These are phyloP conservation scores for Acrocephalus scirpaceus DNA, from an alignment of 2,797 vertebrate species.

Conservation along the genomic window DNA sequence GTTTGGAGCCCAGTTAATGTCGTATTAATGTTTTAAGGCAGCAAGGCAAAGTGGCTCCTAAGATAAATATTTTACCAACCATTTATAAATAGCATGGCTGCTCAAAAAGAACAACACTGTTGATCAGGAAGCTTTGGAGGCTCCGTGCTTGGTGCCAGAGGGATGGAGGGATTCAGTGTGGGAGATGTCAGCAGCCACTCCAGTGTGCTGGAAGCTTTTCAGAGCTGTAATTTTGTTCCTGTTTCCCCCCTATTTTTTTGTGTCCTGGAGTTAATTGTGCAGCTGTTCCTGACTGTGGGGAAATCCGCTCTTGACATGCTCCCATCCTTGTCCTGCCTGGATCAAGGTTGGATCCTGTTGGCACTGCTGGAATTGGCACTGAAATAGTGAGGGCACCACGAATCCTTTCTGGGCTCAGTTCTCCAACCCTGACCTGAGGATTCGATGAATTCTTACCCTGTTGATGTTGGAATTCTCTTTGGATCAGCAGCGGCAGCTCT, in stretches of 20 bases:
- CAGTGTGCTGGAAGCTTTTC: not conserved
- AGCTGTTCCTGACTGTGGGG: not conserved
- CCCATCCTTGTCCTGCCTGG: not conserved
- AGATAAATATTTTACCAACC: slow-evolving; percentile 70
- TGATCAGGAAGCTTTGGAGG: not conserved
- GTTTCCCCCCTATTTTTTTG: not conserved
- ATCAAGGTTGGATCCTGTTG: not conserved
- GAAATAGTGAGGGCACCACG: not conserved
- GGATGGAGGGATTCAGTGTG: not conserved
- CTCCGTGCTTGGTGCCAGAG: not conserved
- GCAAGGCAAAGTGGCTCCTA: slow-evolving; percentile 54
- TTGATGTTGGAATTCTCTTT: not conserved
- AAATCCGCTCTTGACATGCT: not conserved
- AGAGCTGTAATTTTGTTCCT: not conserved
- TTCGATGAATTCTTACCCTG: fast-evolving
- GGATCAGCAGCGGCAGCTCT: fast-evolving
- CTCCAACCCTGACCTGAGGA: not conserved
- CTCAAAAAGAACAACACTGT: not conserved
- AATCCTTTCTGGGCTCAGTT: not conserved
- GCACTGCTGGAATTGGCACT: not conserved
- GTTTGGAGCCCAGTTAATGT: slow-evolving; percentile 41
- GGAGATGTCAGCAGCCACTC: not conserved
- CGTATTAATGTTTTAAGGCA: slow-evolving; percentile 67
- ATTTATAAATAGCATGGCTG: slow-evolving; percentile 62
- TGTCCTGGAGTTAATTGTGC: not conserved